Evolutionary conservation across 2,888 invertebrate genomes (phyloP).

Genomic region (Arge pagana): DNA sequence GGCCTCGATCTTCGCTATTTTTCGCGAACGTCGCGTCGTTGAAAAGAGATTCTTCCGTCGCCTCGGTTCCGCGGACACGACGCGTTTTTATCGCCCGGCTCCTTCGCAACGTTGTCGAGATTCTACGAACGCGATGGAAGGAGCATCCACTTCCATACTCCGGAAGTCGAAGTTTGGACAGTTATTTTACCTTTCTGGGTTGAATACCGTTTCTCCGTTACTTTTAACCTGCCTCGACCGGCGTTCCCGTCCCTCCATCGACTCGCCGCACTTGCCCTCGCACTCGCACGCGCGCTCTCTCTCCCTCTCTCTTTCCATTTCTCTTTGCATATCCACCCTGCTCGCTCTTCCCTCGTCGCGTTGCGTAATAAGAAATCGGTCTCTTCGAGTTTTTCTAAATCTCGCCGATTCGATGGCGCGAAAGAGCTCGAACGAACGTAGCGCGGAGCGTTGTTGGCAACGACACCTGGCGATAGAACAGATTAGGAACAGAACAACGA

Average conservation of each 20-base stretch:
- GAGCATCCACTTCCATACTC: conserved; percentile 49
- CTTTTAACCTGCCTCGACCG: no score
- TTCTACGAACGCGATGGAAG: conserved; percentile 47
- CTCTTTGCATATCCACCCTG: conserved; percentile 24
- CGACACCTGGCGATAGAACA: no score
- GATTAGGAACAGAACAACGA: no score
- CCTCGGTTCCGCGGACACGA: conserved; percentile 45
- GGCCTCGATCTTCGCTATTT: no score
- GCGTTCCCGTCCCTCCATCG: background rate
- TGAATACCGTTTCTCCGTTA: conserved; percentile 15
- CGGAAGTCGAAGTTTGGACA: conserved; percentile 50
- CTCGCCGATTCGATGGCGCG: no score
- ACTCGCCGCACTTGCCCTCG: conserved; percentile 5
- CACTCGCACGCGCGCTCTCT: conserved; percentile 5
- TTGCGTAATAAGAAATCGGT: no score
- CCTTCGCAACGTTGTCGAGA: conserved; percentile 32
- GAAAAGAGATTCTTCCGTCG: no score
- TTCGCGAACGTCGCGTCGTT: no score
- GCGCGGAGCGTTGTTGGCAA: no score
- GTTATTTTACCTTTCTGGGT: conserved; percentile 51
- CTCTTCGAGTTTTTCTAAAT: no score
- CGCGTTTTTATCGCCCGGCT: conserved; percentile 46
- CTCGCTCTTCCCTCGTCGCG: conserved; percentile 30
- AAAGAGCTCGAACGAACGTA: no score
- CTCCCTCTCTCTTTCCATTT: conserved; percentile 10